phyloP scores from a whole-genome alignment of 2,888 invertebrate genomes.

The Pollenia griseotomentosa region DNA sequence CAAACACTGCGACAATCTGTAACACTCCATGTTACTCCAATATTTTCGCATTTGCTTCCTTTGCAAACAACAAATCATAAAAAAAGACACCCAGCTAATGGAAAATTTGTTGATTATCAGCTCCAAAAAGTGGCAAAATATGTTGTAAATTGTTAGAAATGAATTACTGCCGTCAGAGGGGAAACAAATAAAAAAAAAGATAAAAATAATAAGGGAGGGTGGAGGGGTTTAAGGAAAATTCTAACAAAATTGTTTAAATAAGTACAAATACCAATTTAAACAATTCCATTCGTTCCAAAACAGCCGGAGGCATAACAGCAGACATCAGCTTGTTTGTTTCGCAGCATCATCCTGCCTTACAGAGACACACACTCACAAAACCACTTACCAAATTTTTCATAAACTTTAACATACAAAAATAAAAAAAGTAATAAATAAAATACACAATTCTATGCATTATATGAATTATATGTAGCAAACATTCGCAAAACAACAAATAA shows the following conservation, averaged over 20 bases:
- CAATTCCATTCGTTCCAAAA: not conserved
- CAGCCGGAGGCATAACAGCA: not conserved
- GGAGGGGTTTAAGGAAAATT: not conserved
- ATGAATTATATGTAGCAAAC: not conserved
- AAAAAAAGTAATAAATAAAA: conserved; percentile 4
- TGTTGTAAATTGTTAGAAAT: conserved; percentile 76
- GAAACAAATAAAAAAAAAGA: conserved; percentile 1
- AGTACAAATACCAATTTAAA: conserved; percentile 1
- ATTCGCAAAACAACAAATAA: conserved; percentile 6
- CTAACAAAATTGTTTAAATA: conserved; percentile 11
- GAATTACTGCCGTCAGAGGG: conserved; percentile 79
- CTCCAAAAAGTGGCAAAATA: conserved; percentile 55
- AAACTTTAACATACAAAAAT: conserved; percentile 20
- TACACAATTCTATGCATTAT: not conserved
- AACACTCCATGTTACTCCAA: conserved; percentile 10
- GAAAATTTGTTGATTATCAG: conserved; percentile 58
- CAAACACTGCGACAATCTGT: not conserved
- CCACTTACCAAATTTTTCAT: conserved; percentile 23
- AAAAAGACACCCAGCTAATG: conserved; percentile 13
- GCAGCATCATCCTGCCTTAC: conserved; percentile 1
- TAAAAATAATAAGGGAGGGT: not conserved
- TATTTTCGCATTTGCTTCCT: not conserved
- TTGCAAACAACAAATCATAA: not conserved
- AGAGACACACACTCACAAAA: not conserved
- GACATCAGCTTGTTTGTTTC: conserved; percentile 12